phyloP scores from a whole-genome alignment of 2,797 vertebrate genomes.

The Muraenolepis orangiensis region DNA sequence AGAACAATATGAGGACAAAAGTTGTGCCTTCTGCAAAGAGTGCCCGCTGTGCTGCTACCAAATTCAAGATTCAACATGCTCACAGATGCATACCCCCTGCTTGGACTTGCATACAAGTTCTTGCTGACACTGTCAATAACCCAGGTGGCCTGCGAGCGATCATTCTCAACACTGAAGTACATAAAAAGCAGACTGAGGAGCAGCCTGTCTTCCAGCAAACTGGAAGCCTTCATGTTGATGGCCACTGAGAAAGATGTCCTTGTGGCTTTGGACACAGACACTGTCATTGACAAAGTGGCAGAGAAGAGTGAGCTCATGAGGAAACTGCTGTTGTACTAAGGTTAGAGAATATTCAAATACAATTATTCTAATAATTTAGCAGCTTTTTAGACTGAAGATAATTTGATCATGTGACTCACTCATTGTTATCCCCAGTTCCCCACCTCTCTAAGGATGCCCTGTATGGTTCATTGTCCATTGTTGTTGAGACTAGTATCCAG shows the following conservation, averaged over 20 bases:
- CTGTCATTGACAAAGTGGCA: not conserved
- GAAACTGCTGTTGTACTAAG: not conserved
- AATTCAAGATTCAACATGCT: slow-evolving; percentile 16
- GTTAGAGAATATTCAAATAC: too few relatives aligned
- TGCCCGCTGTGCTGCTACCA: slow-evolving; percentile 20
- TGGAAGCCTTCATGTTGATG: slow-evolving; percentile 17
- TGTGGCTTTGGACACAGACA: slow-evolving; percentile 3
- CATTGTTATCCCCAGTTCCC: too few relatives aligned
- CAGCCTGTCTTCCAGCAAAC: not conserved
- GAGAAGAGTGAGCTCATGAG: too few relatives aligned
- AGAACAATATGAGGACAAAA: slow-evolving; percentile 26
- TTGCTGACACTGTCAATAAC: slow-evolving; percentile 15
- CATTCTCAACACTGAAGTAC: not conserved
- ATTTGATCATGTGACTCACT: too few relatives aligned
- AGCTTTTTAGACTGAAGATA: too few relatives aligned
- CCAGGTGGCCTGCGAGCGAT: slow-evolving; percentile 13
- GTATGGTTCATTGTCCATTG: too few relatives aligned
- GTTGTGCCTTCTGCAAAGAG: slow-evolving; percentile 23
- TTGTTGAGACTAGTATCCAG: too few relatives aligned
- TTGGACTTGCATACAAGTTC: slow-evolving; percentile 13
- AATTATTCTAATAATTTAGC: too few relatives aligned
- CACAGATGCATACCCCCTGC: slow-evolving; percentile 14
- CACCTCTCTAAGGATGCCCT: too few relatives aligned
- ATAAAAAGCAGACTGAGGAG: not conserved
- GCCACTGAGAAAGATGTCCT: slow-evolving; percentile 3